Evolutionary conservation across 2,797 vertebrate genomes (phyloP).

Genomic region (Rhadinocentrus ornatus): DNA sequence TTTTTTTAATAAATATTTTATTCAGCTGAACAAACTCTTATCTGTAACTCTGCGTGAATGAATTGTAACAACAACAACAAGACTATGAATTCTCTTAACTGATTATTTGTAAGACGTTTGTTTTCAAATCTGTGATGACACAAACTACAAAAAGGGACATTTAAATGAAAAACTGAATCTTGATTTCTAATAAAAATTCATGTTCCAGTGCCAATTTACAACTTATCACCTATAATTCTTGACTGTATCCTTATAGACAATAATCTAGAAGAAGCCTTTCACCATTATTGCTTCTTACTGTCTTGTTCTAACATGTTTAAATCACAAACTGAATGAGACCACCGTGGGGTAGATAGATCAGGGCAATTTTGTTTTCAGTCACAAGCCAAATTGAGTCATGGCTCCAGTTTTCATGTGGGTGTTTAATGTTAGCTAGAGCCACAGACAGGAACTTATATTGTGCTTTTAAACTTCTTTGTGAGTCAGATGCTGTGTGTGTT

Average conservation of each 20-base stretch:
- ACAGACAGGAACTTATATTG: constrained; percentile 25
- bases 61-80: constrained; percentile 46
- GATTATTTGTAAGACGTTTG: constrained; percentile 22
- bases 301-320: constrained; percentile 33
- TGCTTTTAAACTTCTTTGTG: constrained; percentile 69
- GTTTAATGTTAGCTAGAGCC: constrained; percentile 49
- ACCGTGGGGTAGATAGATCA: constrained; percentile 57
- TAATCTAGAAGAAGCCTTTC: constrained; percentile 17
- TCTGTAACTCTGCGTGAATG: constrained; percentile 55
- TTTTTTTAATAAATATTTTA: constrained; percentile 50
- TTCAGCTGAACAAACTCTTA: constrained; percentile 40
- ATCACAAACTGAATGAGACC: constrained; percentile 61
- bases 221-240: constrained; percentile 38
- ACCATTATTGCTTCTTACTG: constrained; percentile 13
- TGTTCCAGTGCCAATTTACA: constrained; percentile 44
- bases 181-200: constrained; percentile 23
- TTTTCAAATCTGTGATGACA: constrained; percentile 35
- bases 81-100: constrained; percentile 45
- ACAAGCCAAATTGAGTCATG: constrained; percentile 51
- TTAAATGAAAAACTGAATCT: constrained; percentile 38
- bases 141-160: constrained; percentile 24
- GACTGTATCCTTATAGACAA: constrained; percentile 40
- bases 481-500: constrained; percentile 81
- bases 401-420: constrained; percentile 36
- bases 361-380: constrained; percentile 49